Evolutionary conservation across 2,888 invertebrate species (phyloP).

Genomic region (Catonia carolina): DNA sequence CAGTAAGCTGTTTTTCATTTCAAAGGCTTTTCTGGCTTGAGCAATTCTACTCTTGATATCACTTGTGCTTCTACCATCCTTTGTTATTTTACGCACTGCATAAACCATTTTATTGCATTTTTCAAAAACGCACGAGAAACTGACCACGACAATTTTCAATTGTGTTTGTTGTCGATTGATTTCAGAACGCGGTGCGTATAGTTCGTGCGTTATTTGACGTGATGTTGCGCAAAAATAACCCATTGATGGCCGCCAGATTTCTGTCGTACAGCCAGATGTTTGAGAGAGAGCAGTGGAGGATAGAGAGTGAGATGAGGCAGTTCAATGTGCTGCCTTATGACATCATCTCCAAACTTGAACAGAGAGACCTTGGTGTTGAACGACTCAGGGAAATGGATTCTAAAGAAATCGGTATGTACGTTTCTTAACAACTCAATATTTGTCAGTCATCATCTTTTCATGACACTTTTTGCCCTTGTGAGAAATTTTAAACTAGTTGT

Average conservation of each 20-base stretch:
- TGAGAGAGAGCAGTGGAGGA: slow-evolving; percentile 86
- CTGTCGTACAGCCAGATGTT: slow-evolving; percentile 87
- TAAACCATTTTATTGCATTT: too few relatives aligned
- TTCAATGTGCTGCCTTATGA: slow-evolving; percentile 70
- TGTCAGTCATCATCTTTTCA: background rate
- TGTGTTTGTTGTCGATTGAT: too few relatives aligned
- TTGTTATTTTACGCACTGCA: too few relatives aligned
- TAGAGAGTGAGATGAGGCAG: slow-evolving; percentile 79
- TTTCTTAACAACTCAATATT: background rate
- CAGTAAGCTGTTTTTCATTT: too few relatives aligned
- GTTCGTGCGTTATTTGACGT: slow-evolving; percentile 91
- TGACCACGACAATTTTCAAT: too few relatives aligned
- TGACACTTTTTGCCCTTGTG: background rate
- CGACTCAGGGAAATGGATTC: slow-evolving; percentile 79
- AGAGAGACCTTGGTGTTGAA: slow-evolving; percentile 65
- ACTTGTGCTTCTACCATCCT: too few relatives aligned
- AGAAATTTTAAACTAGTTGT: background rate
- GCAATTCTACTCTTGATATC: too few relatives aligned
- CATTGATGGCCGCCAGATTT: slow-evolving; percentile 78
- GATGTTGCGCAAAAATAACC: slow-evolving; percentile 80
- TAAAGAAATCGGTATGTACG: slow-evolving; percentile 67
- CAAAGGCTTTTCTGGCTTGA: too few relatives aligned
- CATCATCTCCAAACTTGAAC: slow-evolving; percentile 73
- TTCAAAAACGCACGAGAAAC: too few relatives aligned
- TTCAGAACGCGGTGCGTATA: slow-evolving; percentile 82